phyloP scores from a whole-genome alignment of 2,113 vertebrate genomes.

The Clarias batrachus region DNA sequence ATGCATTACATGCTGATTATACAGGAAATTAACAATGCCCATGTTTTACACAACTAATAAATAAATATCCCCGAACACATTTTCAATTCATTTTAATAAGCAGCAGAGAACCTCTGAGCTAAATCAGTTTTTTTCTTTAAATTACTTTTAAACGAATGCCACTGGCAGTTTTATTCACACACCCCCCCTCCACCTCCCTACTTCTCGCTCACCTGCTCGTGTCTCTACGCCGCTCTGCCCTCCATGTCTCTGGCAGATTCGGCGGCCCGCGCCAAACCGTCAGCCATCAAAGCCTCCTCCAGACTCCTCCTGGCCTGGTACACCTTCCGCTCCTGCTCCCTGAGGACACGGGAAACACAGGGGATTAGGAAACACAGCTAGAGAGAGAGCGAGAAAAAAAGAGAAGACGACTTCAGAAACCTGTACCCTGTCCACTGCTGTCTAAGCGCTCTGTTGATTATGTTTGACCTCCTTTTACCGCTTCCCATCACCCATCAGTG shows the following conservation, averaged over 20 bases:
- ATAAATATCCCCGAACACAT: background rate
- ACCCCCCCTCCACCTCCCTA: background rate
- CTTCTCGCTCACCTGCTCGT: slow-evolving; percentile 60
- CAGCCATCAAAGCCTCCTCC: slow-evolving; percentile 88
- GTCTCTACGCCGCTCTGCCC: slow-evolving; percentile 70
- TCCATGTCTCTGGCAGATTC: slow-evolving; percentile 75
- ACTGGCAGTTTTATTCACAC: background rate
- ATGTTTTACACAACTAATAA: background rate
- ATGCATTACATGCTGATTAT: background rate
- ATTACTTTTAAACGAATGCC: background rate
- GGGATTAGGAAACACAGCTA: slow-evolving; percentile 15
- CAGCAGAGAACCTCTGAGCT: background rate
- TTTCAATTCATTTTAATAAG: background rate
- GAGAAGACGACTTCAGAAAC: slow-evolving; percentile 5
- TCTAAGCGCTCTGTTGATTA: slow-evolving; percentile 40
- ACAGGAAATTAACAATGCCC: background rate
- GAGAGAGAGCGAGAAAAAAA: background rate
- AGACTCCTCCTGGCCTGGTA: slow-evolving; percentile 84
- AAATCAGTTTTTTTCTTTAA: background rate
- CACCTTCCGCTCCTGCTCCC: slow-evolving; percentile 90
- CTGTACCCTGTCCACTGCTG: slow-evolving; percentile 20
- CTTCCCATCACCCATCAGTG: slow-evolving; percentile 35
- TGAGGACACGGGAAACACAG: slow-evolving; percentile 53
- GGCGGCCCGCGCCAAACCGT: slow-evolving; percentile 79
- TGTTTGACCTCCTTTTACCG: slow-evolving; percentile 30